phyloP scores from a whole-genome alignment of 2,113 vertebrate species.

The Colossoma macropomum region DNA sequence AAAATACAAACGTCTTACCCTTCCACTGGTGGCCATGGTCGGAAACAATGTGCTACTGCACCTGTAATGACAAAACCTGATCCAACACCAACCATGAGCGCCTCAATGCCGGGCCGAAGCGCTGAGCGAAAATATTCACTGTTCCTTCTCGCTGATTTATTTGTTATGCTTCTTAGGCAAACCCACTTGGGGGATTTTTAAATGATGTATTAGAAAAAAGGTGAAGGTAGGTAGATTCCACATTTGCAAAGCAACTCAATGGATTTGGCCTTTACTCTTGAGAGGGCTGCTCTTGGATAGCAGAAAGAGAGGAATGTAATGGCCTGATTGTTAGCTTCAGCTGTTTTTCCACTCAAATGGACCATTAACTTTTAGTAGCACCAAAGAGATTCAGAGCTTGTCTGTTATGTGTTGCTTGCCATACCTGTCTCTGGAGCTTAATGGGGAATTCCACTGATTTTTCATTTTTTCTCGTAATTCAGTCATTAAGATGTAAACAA shows the following conservation, averaged over 20 bases:
- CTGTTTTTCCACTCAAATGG: neutral
- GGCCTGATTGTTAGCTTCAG: neutral
- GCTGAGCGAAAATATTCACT: slow-evolving; percentile 6
- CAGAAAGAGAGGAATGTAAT: neutral
- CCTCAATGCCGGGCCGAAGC: neutral
- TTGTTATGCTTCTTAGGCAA: slow-evolving; percentile 21
- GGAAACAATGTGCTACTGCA: slow-evolving; percentile 42
- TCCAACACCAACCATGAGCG: slow-evolving; percentile 41
- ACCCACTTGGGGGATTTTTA: slow-evolving; percentile 20
- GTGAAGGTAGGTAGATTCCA: slow-evolving; percentile 9
- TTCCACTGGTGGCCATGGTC: slow-evolving; percentile 12
- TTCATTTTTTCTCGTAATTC: too few species aligned
- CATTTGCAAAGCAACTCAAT: neutral
- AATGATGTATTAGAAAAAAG: slow-evolving; percentile 32
- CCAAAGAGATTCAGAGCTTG: neutral
- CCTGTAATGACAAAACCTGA: slow-evolving; percentile 57
- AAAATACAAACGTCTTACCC: slow-evolving; percentile 19
- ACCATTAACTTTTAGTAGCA: neutral
- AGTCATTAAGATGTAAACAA: too few species aligned
- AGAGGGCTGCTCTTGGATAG: neutral
- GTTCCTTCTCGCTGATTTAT: slow-evolving; percentile 23
- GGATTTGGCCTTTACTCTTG: neutral
- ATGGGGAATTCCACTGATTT: too few species aligned
- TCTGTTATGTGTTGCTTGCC: too few species aligned
- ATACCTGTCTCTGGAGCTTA: too few species aligned